Conservation (phyloP, 1,140 invertebrate genomes). For the Helicorthomorpha holstii region DNA sequence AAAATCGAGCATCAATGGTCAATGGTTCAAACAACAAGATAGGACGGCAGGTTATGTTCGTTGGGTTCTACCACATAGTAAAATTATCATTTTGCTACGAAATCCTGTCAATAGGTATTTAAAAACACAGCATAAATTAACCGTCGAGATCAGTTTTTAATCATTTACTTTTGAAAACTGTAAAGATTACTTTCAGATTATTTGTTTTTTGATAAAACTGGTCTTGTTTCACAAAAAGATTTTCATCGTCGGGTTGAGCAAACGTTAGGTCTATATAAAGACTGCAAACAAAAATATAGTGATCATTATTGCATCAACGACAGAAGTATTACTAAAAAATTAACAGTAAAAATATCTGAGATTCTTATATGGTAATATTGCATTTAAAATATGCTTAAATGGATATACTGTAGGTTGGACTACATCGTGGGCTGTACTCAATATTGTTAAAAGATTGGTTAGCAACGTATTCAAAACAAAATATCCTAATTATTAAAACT, state of each 20-base stretch:
- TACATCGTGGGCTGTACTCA: too few species aligned
- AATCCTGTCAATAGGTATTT: not conserved
- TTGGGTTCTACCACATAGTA: not conserved
- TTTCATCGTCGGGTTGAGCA: not conserved
- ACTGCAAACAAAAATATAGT: not conserved
- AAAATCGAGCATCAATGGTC: not conserved
- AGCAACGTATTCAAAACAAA: too few species aligned
- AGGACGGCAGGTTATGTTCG: not conserved
- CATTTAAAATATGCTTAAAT: too few species aligned
- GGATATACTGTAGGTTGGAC: too few species aligned
- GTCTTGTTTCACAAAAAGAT: not conserved
- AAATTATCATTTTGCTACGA: not conserved
- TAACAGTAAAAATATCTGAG: too few species aligned
- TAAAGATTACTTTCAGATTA: not conserved
- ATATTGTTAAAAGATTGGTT: too few species aligned
- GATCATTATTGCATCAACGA: not conserved
- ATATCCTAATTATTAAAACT: too few species aligned
- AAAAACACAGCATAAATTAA: not conserved
- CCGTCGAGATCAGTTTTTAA: not conserved
- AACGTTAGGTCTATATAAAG: not conserved
- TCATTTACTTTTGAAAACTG: not conserved
- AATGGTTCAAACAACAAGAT: not conserved
- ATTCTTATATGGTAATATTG: too few species aligned
- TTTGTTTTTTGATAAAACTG: not conserved
- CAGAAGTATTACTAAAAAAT: too few species aligned